Conservation (phyloP, 2,888 invertebrate genomes). For the Alviniconcha strummeri region DNA sequence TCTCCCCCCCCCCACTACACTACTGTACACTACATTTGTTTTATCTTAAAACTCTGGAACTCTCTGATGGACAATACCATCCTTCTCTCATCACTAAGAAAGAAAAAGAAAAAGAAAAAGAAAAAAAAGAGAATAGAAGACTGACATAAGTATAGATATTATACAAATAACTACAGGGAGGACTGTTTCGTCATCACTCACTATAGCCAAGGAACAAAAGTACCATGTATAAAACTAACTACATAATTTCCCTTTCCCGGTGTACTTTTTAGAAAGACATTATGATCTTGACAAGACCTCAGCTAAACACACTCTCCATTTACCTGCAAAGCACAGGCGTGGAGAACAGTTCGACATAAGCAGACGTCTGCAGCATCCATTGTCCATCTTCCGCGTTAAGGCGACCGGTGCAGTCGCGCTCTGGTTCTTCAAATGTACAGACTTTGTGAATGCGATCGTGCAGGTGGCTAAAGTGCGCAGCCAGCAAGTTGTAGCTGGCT, state of each 20-base stretch:
- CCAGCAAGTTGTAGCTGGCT: slow-evolving; percentile 23
- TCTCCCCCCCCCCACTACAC: no score
- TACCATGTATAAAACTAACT: no score
- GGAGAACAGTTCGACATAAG: background rate
- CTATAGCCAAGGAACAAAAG: background rate
- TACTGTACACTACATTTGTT: no score
- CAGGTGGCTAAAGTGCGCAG: background rate
- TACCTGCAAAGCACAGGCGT: slow-evolving; percentile 7
- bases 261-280: no score
- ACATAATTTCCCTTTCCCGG: no score
- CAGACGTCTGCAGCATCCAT: slow-evolving; percentile 5
- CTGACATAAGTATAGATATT: background rate
- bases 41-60: no score
- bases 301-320: background rate
- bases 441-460: background rate
- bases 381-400: slow-evolving; percentile 4
- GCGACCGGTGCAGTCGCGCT: background rate
- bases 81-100: no score
- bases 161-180: background rate
- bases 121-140: background rate
- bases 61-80: no score
- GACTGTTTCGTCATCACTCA: background rate
- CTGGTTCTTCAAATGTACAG: background rate
- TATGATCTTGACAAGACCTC: no score
- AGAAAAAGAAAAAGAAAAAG: background rate